These are phyloP conservation scores for Drosophila seclusa DNA, from an alignment of 2,888 invertebrate species.

Conservation along the genomic window DNA sequence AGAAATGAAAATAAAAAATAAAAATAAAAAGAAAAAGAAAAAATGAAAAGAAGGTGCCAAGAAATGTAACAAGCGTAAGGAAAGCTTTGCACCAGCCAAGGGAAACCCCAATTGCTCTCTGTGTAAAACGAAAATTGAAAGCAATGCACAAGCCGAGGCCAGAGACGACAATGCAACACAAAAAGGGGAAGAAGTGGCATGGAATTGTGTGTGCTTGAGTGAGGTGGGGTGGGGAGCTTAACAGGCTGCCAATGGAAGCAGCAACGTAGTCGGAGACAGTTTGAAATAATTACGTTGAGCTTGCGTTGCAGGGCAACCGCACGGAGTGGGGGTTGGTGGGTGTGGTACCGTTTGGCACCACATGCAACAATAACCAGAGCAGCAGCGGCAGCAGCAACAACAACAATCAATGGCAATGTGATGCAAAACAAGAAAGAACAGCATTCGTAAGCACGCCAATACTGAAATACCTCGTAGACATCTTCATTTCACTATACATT, in stretches of 20 bases:
- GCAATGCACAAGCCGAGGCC: conserved; percentile 25
- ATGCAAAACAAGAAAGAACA: conserved; percentile 15
- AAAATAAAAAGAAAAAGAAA: conserved; percentile 9
- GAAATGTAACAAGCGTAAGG: conserved; percentile 66
- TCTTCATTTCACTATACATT: neutral
- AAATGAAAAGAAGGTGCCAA: conserved; percentile 44
- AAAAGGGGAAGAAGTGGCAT: conserved; percentile 3
- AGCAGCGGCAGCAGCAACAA: conserved; percentile 16
- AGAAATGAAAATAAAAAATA: neutral
- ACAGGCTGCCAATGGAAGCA: conserved; percentile 63
- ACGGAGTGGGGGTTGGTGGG: neutral
- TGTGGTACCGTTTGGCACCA: conserved; percentile 31
- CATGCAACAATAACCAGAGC: conserved; percentile 25
- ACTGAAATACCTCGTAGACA: neutral
- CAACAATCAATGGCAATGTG: conserved; percentile 50
- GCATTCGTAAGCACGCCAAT: neutral
- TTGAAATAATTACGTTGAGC: conserved; percentile 74
- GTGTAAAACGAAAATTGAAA: conserved; percentile 29
- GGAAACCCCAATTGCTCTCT: conserved; percentile 37
- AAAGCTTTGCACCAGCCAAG: conserved; percentile 64
- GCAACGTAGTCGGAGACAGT: conserved; percentile 63
- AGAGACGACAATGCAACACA: conserved; percentile 32
- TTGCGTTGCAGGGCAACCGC: neutral
- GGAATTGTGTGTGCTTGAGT: neutral
- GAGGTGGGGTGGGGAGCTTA: conserved; percentile 19